Base-by-base conservation (phyloP, 92 coral and sea anemone genomes). In the Siderastrea radians region DNA sequence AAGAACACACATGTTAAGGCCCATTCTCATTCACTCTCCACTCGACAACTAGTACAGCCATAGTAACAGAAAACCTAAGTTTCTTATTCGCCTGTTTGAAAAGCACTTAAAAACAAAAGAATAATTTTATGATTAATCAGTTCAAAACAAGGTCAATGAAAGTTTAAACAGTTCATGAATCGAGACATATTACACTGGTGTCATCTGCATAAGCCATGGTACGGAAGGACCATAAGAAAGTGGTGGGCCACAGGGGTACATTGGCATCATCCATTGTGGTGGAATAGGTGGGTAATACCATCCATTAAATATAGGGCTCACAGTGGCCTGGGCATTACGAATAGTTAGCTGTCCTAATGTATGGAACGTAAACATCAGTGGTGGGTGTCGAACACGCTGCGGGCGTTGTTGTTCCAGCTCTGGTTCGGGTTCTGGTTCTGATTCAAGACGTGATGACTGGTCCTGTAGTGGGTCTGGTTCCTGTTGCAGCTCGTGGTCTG, bases 301-400 rank as follows among this genome's bases (percentile, higher is more conserved):
- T 51, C 49, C n/a, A 19, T 15, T 4, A 19, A n/a, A 26, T 26
- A 26, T 55, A n/a, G 38, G 78, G 43, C 17, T 74, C 17, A 55
- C 17, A 74, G 45, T 14, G 53, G 78, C 53, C 14, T 73, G 61
- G 8, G 47, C 46, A 73, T 38, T 51, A 8, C 78, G 49, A 10
- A 73, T 73, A 16, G 78, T 53, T 53, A 62, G 78, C 62, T 52
- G 49, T 52, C 78, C 63, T 43, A 74, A 55, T 51, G 61, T 74
- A 38, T 74, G 8, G 46, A 14, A 74, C 16, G 62, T 74, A 26
- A 74, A 74, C 63, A 52, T 4, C 16, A 9, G 12, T n/a, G 63
- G 63, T 53, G 61, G 16, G 9, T 74, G 19, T n/a, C n/a, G 78
- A 52, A 74, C 63, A 52, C 49, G 61, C 16, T 74, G 78, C 45